A percentile compares a stretch with the other conserved stretches of the same genome.
Conservation (phyloP, 1,140 invertebrate species). For the Drosophila tsacasi region DNA sequence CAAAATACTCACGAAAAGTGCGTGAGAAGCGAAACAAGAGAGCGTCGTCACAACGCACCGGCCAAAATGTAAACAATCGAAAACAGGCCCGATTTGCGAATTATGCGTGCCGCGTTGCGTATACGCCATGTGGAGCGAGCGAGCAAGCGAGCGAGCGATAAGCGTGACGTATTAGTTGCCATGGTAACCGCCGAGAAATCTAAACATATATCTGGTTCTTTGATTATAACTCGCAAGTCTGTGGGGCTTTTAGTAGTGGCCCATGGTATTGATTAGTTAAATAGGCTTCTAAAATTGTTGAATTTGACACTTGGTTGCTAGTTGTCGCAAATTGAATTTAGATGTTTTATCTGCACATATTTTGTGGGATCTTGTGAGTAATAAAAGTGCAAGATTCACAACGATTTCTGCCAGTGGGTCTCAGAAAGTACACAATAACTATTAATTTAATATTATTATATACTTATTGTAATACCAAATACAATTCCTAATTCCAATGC, state of each 20-base stretch:
- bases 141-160: slow-evolving; percentile 5
- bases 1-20: slow-evolving; percentile 31
- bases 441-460: background rate
- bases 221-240: background rate
- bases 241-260: no score
- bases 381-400: background rate
- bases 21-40: slow-evolving; percentile 33
- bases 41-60: slow-evolving; percentile 1
- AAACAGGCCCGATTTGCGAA: slow-evolving; percentile 62
- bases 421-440: background rate
- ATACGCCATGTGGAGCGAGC: slow-evolving; percentile 36
- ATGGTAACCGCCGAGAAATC: slow-evolving; percentile 22
- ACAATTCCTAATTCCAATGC: no score
- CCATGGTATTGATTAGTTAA: background rate
- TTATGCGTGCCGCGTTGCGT: slow-evolving; percentile 55
- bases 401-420: background rate
- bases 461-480: no score
- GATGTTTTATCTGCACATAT: slow-evolving; percentile 10
- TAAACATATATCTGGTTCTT: background rate
- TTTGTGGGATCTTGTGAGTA: background rate
- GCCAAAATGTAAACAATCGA: slow-evolving; percentile 71
- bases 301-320: background rate
- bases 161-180: slow-evolving; percentile 49
- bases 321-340: slow-evolving; percentile 9
- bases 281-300: slow-evolving; percentile 4